Base-by-base conservation (phyloP, 2,113 vertebrate genomes). In the Plestiodon gilberti region DNA sequence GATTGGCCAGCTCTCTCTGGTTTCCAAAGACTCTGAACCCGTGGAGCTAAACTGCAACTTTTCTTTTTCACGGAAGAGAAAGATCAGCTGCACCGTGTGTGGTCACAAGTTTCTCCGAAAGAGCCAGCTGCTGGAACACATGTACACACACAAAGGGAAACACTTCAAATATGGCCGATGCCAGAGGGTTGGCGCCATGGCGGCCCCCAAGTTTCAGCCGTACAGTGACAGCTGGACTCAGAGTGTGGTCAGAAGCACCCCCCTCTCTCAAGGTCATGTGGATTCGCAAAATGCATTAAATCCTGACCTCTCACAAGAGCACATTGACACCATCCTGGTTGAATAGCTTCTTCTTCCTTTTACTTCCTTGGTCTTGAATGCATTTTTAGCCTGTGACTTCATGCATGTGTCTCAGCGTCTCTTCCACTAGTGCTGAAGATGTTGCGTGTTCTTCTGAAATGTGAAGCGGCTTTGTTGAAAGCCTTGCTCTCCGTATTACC, bases 111-210 rank as follows among this genome's bases (percentile, higher is more conserved):
- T 98, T 84, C 94, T 97, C 61, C 97, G 98, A 65, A 98, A 98
- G 95, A 98, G 97, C 89, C 98, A 98, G 89, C 96, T 99, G 92
- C 97, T 99, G 67, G 98, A 99, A 85, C 99, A 99, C 96, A 98
- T 98, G 98, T 99, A 98, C 93, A 94, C 94, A 0, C 98, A 99
- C 94, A 98, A 98, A 15, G 97, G 97, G 55, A 98, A 98, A 81
- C 96, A 98, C 8, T 95, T 97, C 84, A 97, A 97, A 78, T 95
- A 96, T n/a, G 92, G 96, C 90, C 97, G 96, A 83, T 98, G 97
- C 96, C 97, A 96, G 90, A 96, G 96, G 69, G 96, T 98, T 87
- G 97, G 97, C 85, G 97, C 95, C 86, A 94, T 96, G 4, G 30
- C 94, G 35, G 96, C 97, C 69, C 96, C 98, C 82, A 96, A 96